A percentile compares a stretch with the other conserved stretches of the same genome.
Evolutionary conservation across 2,888 invertebrate species (phyloP).

Genomic region (Unio pictorum): DNA sequence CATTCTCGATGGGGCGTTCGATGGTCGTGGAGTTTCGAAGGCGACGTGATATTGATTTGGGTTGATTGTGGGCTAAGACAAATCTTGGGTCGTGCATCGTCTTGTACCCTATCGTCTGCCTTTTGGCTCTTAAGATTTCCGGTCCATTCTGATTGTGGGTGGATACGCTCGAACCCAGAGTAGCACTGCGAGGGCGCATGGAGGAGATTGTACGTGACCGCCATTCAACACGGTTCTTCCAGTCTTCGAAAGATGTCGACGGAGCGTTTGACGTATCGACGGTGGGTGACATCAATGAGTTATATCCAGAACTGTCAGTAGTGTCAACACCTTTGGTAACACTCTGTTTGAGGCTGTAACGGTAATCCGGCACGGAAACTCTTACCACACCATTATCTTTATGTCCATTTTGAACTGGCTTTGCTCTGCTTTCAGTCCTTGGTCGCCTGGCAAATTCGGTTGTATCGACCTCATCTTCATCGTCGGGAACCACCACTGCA

Average conservation of each 20-base stretch:
- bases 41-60: too few species aligned
- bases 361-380: slow-evolving; percentile 31
- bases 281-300: slow-evolving; percentile 1
- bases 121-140: too few species aligned
- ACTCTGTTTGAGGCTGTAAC: slow-evolving; percentile 1
- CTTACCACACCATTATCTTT: slow-evolving; percentile 10
- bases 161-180: slow-evolving; percentile 11
- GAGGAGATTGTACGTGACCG: slow-evolving; percentile 12
- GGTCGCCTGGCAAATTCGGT: neutral
- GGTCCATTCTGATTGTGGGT: too few species aligned
- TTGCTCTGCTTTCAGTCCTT: slow-evolving; percentile 2
- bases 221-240: slow-evolving; percentile 36
- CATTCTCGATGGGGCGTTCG: slow-evolving; percentile 26
- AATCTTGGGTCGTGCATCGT: too few species aligned
- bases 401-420: slow-evolving; percentile 12
- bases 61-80: too few species aligned
- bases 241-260: slow-evolving; percentile 28
- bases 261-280: neutral
- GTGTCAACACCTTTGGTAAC: slow-evolving; percentile 7
- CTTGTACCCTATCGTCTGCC: too few species aligned
- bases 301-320: slow-evolving; percentile 9
- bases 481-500: slow-evolving; percentile 19
- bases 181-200: slow-evolving; percentile 24
- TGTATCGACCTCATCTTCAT: slow-evolving; percentile 3
- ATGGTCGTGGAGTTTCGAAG: slow-evolving; percentile 19